Evolutionary conservation across 2,113 vertebrate genomes (phyloP).

Genomic region (Pholis gunnellus): DNA sequence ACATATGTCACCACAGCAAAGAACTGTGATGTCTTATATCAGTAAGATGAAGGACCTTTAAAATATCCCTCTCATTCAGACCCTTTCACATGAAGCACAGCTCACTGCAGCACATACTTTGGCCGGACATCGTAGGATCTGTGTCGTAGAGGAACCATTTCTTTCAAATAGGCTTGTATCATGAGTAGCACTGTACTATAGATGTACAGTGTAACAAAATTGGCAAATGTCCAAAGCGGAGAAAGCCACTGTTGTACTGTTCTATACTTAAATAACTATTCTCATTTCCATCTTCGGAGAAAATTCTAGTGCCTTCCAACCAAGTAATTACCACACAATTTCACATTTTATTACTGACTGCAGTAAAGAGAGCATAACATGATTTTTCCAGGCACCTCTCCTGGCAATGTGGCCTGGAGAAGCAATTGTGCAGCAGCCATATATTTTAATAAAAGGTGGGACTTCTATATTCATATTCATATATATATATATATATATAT

Average conservation of each 20-base stretch:
- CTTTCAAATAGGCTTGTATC: slow-evolving; percentile 14
- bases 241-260: slow-evolving; percentile 18
- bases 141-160: slow-evolving; percentile 1
- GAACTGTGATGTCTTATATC: background rate
- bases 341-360: slow-evolving; percentile 29
- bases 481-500: too few relatives aligned
- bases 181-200: background rate
- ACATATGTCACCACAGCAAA: background rate
- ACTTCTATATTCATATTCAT: background rate
- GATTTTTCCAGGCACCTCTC: background rate
- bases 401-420: background rate
- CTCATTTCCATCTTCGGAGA: slow-evolving; percentile 14
- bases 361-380: slow-evolving; percentile 13
- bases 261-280: slow-evolving; percentile 7
- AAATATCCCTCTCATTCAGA: background rate
- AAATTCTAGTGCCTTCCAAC: slow-evolving; percentile 24
- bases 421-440: slow-evolving; percentile 5
- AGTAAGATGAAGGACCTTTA: slow-evolving; percentile 2
- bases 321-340: slow-evolving; percentile 38
- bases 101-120: background rate
- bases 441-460: background rate
- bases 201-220: slow-evolving; percentile 17
- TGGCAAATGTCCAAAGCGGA: slow-evolving; percentile 15
- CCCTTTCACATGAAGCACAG: background rate
- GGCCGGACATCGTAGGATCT: slow-evolving; percentile 6